phyloP scores from a whole-genome alignment of 2,888 invertebrate genomes.

The Temnothorax unifasciatus region DNA sequence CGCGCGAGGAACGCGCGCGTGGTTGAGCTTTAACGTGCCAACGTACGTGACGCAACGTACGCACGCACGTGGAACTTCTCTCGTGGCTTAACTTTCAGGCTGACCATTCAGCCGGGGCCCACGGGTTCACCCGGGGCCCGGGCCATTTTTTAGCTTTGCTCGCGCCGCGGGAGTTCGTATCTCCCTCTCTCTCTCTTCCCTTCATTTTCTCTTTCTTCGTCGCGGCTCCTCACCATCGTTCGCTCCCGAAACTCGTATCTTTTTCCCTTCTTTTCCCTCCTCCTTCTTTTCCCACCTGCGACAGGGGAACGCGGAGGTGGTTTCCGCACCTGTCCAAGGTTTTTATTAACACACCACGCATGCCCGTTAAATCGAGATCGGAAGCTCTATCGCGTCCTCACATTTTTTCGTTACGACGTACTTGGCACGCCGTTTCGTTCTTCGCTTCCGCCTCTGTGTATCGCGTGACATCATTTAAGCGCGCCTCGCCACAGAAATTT shows the following conservation, averaged over 20 bases:
- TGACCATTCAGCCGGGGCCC: constrained; percentile 64
- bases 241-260: not conserved
- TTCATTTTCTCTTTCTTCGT: constrained; percentile 3
- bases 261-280: constrained; percentile 37
- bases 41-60: constrained; percentile 59
- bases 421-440: constrained; percentile 7
- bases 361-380: constrained; percentile 47
- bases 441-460: constrained; percentile 19
- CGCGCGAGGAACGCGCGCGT: constrained; percentile 41
- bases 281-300: constrained; percentile 6
- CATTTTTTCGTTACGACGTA: constrained; percentile 14
- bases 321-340: constrained; percentile 77
- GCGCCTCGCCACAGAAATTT: not conserved
- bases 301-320: constrained; percentile 31
- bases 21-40: constrained; percentile 56
- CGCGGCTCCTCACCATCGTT: constrained; percentile 33
- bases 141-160: constrained; percentile 79
- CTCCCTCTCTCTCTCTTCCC: constrained; percentile 50
- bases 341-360: constrained; percentile 56
- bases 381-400: constrained; percentile 37
- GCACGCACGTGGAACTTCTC: constrained; percentile 65
- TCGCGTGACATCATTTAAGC: constrained; percentile 34
- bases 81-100: constrained; percentile 73
- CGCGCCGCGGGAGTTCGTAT: constrained; percentile 78
- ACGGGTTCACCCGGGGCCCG: constrained; percentile 50